A percentile compares a stretch with the other conserved stretches of the same genome.
Evolutionary conservation across 2,113 vertebrate species (phyloP).

Genomic region (Ptilonorhynchus violaceus): DNA sequence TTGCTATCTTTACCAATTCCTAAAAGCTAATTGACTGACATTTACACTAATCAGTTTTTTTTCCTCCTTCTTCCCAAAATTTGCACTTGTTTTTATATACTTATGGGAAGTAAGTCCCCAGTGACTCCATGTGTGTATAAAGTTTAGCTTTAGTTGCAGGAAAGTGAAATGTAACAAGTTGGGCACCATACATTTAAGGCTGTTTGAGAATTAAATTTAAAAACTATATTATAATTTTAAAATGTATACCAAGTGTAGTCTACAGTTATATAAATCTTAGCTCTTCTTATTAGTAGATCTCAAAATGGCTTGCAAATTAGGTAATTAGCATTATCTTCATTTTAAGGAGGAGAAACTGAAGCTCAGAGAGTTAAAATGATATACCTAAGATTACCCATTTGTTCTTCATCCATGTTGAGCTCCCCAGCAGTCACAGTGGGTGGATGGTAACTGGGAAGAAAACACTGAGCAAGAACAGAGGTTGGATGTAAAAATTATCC

Average conservation of each 20-base stretch:
- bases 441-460: not conserved
- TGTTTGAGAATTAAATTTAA: not conserved
- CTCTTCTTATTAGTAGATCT: not conserved
- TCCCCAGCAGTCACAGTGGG: not conserved
- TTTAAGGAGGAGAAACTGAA: not conserved
- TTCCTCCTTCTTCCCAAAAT: not conserved
- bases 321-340: slow-evolving; percentile 2
- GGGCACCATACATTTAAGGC: not conserved
- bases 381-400: not conserved
- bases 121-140: not conserved
- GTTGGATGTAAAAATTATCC: not conserved
- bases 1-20: not conserved
- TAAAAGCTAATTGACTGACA: not conserved
- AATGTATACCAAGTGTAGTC: not conserved
- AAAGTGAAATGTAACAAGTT: not conserved
- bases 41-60: not conserved
- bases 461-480: not conserved
- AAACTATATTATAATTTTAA: not conserved
- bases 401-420: not conserved
- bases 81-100: not conserved
- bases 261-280: not conserved
- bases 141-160: not conserved
- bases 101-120: not conserved
- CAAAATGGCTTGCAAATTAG: slow-evolving; percentile 9
- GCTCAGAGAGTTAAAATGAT: not conserved